A percentile compares a stretch with the other conserved stretches of the same genome.
These are phyloP conservation scores for Mimachlamys varia DNA, from an alignment of 2,888 invertebrate genomes.

Conservation along the genomic window DNA sequence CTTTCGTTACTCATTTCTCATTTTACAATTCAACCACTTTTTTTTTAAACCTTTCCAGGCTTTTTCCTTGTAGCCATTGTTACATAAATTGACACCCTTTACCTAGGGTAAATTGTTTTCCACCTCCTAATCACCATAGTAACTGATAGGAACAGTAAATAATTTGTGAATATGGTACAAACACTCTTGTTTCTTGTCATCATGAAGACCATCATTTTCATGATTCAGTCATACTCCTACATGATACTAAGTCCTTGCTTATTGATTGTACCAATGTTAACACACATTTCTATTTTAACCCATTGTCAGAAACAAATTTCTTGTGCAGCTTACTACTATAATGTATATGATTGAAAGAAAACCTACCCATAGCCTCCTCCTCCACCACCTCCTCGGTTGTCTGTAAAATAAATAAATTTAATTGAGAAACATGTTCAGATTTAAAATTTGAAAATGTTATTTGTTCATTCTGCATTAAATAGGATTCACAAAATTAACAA, in stretches of 20 bases:
- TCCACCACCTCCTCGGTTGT: not conserved
- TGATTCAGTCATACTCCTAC: not conserved
- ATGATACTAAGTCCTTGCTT: not conserved
- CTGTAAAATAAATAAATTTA: not conserved
- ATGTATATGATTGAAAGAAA: not conserved
- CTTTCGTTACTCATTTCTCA: too few relatives aligned
- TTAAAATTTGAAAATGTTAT: too few relatives aligned
- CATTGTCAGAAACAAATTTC: not conserved
- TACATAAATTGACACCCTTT: not conserved
- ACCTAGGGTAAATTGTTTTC: not conserved
- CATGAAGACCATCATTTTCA: not conserved
- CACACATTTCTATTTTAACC: not conserved
- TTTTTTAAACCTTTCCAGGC: too few relatives aligned
- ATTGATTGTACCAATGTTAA: not conserved
- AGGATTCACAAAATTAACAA: too few relatives aligned
- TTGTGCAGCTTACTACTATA: not conserved
- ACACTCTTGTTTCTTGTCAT: not conserved
- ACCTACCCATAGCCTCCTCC: slow-evolving; percentile 21
- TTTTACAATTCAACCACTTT: not conserved
- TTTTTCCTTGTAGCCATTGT: not conserved
- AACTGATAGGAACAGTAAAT: not conserved
- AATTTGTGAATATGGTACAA: not conserved
- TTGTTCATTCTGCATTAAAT: too few relatives aligned
- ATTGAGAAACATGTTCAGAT: not conserved
- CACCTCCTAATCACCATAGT: not conserved